These are phyloP conservation scores for Tretioscincus oriximinensis DNA, from an alignment of 2,113 vertebrate genomes.

Conservation along the genomic window DNA sequence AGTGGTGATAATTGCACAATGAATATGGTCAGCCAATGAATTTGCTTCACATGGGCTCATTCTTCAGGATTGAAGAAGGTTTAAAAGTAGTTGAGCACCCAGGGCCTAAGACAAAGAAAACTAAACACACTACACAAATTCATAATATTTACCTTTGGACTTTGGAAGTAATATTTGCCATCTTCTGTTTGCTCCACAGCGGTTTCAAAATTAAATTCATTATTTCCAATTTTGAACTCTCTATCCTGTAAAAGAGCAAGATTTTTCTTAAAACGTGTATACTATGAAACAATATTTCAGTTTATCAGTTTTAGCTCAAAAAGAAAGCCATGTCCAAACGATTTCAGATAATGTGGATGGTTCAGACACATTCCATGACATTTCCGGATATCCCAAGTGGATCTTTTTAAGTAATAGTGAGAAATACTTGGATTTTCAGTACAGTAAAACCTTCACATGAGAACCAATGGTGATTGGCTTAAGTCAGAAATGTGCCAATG, in stretches of 20 bases:
- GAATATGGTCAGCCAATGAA: neutral
- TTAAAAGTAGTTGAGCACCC: too few relatives aligned
- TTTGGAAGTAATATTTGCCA: conserved; percentile 67
- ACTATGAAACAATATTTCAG: neutral
- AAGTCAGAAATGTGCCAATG: too few relatives aligned
- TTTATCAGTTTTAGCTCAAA: conserved; percentile 1
- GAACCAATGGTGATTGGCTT: too few relatives aligned
- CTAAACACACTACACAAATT: neutral
- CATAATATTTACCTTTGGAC: conserved; percentile 67
- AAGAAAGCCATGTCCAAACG: neutral
- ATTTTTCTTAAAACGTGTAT: conserved; percentile 36
- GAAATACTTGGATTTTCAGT: too few relatives aligned
- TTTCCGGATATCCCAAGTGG: neutral
- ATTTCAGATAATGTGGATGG: neutral
- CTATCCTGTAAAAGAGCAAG: conserved; percentile 54
- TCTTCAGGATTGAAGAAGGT: too few relatives aligned
- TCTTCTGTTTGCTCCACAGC: conserved; percentile 46
- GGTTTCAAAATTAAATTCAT: conserved; percentile 62
- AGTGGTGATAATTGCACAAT: neutral
- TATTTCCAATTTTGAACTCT: conserved; percentile 66
- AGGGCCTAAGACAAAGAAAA: neutral
- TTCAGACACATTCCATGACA: neutral
- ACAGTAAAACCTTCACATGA: too few relatives aligned
- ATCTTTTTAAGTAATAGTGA: too few relatives aligned
- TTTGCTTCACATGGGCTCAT: neutral